These are phyloP conservation scores for Yponomeuta malinellus DNA, from an alignment of 2,888 invertebrate species.

Conservation along the genomic window DNA sequence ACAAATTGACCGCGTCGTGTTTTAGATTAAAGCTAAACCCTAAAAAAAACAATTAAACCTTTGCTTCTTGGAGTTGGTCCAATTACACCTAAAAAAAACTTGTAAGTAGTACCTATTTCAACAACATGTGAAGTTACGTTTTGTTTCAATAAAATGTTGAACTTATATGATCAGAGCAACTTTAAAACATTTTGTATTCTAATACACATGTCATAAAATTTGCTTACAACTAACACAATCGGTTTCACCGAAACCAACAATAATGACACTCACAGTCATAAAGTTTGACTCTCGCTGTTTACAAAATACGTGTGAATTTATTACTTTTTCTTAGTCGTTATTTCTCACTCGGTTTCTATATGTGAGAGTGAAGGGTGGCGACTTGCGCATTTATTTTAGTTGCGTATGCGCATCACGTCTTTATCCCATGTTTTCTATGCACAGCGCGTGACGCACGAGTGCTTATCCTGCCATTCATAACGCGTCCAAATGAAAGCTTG, in stretches of 20 bases:
- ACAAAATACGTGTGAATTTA: neutral
- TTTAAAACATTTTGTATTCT: no score
- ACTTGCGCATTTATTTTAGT: slow-evolving; percentile 11
- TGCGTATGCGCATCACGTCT: slow-evolving; percentile 31
- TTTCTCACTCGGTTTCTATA: neutral
- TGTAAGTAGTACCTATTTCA: no score
- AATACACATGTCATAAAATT: neutral
- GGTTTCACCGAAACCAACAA: neutral
- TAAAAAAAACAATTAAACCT: no score
- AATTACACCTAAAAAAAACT: no score
- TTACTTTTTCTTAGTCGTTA: neutral
- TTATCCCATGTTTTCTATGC: slow-evolving; percentile 31
- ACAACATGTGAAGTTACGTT: no score
- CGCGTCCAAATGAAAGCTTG: slow-evolving; percentile 22
- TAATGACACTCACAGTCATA: neutral
- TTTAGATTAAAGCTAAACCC: no score
- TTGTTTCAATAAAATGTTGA: no score
- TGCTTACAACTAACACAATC: neutral
- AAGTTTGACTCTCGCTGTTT: neutral
- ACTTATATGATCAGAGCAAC: no score
- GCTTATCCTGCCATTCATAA: slow-evolving; percentile 10
- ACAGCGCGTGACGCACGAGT: slow-evolving; percentile 25
- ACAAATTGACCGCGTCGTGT: no score
- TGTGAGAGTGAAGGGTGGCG: slow-evolving; percentile 5
- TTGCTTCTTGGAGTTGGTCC: no score